Percentiles rank a stretch among this genome's conserved stretches.
These are phyloP conservation scores for Sminthurinus signatus DNA, from an alignment of 1,140 invertebrate species.

Conservation along the genomic window DNA sequence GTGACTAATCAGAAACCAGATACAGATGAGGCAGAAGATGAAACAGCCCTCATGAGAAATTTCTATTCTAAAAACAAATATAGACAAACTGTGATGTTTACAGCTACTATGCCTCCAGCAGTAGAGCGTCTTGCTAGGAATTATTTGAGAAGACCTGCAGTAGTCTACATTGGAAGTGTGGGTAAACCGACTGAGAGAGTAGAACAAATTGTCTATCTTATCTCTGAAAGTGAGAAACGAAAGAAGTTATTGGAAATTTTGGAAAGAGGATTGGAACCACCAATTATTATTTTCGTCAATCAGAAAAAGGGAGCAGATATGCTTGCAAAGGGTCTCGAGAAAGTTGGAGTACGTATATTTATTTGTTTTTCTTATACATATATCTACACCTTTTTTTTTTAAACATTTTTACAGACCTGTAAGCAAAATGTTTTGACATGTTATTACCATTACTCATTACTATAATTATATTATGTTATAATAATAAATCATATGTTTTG, in stretches of 20 bases:
- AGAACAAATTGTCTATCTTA: conserved; percentile 95
- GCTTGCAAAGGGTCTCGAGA: conserved; percentile 92
- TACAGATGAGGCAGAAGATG: conserved; percentile 96
- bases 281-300: conserved; percentile 99
- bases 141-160: conserved; percentile 89
- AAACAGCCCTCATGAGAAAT: conserved; percentile 80
- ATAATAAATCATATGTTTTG: too few species aligned
- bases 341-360: conserved; percentile 66
- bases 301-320: conserved; percentile 99
- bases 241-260: conserved; percentile 82
- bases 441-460: conserved; percentile 26
- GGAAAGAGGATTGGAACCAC: conserved; percentile 81
- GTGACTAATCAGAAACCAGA: conserved; percentile 98
- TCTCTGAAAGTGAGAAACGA: conserved; percentile 89
- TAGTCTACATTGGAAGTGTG: conserved; percentile 97
- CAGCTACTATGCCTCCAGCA: conserved; percentile 98
- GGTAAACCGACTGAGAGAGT: conserved; percentile 97
- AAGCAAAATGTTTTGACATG: conserved; percentile 2
- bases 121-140: conserved; percentile 92
- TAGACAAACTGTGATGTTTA: conserved; percentile 92
- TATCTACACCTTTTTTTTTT: too few species aligned
- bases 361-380: too few species aligned
- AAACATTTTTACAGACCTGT: too few species aligned
- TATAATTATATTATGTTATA: background rate
- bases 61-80: conserved; percentile 97